These are phyloP conservation scores for Nymphicus hollandicus DNA, from an alignment of 2,113 vertebrate genomes.

Conservation along the genomic window DNA sequence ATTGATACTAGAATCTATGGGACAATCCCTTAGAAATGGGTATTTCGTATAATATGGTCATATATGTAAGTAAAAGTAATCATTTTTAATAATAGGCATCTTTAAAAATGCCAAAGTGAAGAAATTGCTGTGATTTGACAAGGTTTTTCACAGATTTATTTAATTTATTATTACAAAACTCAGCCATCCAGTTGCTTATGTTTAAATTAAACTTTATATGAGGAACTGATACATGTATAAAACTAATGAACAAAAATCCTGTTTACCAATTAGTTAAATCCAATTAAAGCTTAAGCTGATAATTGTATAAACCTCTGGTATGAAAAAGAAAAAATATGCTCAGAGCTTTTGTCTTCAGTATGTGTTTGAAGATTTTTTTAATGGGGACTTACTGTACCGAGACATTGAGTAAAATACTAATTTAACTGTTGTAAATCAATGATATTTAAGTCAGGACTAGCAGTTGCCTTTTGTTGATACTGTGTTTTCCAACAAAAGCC, in stretches of 20 bases:
- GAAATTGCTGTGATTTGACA: neutral
- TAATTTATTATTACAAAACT: neutral
- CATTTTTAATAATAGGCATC: neutral
- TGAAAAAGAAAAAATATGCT: slow-evolving; percentile 19
- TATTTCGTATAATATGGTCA: neutral
- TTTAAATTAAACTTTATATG: slow-evolving; percentile 52
- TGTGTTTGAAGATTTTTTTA: neutral
- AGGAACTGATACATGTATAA: slow-evolving; percentile 43
- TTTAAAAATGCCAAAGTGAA: neutral
- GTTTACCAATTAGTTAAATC: slow-evolving; percentile 70
- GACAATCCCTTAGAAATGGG: neutral
- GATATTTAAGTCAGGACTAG: neutral
- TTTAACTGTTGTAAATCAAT: neutral
- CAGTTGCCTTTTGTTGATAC: neutral
- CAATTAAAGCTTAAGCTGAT: slow-evolving; percentile 70
- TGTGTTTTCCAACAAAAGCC: neutral
- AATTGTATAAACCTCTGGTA: slow-evolving; percentile 53
- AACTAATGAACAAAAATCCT: slow-evolving; percentile 70
- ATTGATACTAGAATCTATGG: neutral
- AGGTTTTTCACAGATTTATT: neutral
- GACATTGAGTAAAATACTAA: neutral
- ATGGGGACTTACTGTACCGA: neutral
- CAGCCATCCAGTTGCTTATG: neutral
- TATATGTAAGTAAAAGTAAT: neutral
- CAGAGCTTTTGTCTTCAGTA: neutral